Evolutionary conservation across 2,797 vertebrate species (phyloP).

Genomic region (Hemitrygon akajei): DNA sequence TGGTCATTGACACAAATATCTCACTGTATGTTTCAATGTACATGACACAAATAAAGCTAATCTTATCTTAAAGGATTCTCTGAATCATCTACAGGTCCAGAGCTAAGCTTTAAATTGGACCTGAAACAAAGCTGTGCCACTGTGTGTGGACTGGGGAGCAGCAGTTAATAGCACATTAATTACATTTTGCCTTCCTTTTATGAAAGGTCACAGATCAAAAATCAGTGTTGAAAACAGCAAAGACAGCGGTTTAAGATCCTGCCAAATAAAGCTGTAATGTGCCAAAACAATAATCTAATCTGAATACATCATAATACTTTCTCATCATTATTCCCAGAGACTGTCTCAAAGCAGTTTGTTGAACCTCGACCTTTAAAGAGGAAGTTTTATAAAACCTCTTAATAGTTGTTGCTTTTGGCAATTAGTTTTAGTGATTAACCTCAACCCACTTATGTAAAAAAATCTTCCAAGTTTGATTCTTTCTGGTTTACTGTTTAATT

Average conservation of each 20-base stretch:
- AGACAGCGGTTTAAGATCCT: not conserved
- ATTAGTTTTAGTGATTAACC: constrained; percentile 1
- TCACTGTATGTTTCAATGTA: too few species aligned
- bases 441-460: not conserved
- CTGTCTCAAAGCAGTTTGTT: not conserved
- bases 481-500: not conserved
- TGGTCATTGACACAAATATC: too few species aligned
- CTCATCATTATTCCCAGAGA: not conserved
- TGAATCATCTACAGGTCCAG: not conserved
- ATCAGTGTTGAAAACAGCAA: not conserved
- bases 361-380: not conserved
- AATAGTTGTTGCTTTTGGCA: constrained; percentile 8
- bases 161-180: not conserved
- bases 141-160: too few species aligned
- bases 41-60: not conserved
- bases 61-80: not conserved
- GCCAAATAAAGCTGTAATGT: not conserved
- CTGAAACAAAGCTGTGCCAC: not conserved
- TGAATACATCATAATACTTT: not conserved
- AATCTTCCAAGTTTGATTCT: not conserved
- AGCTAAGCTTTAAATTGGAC: not conserved
- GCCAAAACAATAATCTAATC: constrained; percentile 19
- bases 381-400: not conserved
- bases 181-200: not conserved
- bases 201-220: not conserved